phyloP scores from a whole-genome alignment of 2,113 vertebrate species.

The Pachyramphus minor region DNA sequence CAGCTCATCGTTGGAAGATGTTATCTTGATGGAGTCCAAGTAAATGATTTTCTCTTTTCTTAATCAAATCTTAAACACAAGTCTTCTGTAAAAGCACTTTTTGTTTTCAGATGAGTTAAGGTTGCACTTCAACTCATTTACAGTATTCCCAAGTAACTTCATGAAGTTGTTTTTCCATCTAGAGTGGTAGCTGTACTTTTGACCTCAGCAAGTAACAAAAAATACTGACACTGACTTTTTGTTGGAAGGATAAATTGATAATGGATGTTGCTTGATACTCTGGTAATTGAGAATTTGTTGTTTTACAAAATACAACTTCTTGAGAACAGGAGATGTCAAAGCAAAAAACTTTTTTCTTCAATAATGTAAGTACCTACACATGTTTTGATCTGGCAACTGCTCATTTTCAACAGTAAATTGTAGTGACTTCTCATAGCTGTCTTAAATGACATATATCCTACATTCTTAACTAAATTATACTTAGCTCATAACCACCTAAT shows the following conservation, averaged over 20 bases:
- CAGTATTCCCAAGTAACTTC: not conserved
- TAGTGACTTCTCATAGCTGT: not conserved
- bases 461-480: not conserved
- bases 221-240: not conserved
- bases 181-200: conserved; percentile 11
- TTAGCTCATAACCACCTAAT: not conserved
- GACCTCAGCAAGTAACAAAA: not conserved
- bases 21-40: not conserved
- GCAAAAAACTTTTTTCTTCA: not conserved
- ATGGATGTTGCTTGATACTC: not conserved
- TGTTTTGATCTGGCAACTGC: not conserved
- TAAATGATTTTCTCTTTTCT: not conserved
- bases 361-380: not conserved
- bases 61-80: conserved; percentile 2
- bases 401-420: not conserved
- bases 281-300: not conserved
- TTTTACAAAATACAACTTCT: not conserved
- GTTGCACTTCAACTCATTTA: conserved; percentile 13
- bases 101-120: not conserved
- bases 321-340: not conserved
- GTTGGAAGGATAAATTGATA: not conserved
- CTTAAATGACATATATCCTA: not conserved
- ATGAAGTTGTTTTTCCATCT: not conserved
- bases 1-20: not conserved
- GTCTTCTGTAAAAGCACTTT: conserved; percentile 4